Conservation (phyloP, 2,888 invertebrate genomes). For the Danaus chrysippus region DNA sequence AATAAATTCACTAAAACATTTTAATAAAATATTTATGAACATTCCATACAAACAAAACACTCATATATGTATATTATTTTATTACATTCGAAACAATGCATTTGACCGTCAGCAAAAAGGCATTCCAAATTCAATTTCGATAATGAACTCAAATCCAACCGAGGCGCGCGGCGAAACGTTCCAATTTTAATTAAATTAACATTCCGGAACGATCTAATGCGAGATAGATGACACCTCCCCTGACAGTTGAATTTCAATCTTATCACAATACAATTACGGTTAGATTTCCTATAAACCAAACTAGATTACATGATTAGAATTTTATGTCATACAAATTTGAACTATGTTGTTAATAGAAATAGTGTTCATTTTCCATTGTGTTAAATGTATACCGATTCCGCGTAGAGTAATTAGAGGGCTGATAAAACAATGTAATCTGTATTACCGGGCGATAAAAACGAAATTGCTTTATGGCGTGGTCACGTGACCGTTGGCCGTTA, state of each 20-base stretch:
- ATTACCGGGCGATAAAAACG: conserved; percentile 65
- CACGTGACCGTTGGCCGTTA: conserved; percentile 61
- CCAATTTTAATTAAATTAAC: conserved; percentile 75
- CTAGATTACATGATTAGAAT: conserved; percentile 37
- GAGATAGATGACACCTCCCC: conserved; percentile 38
- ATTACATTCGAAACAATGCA: conserved; percentile 12
- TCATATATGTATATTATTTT: neutral
- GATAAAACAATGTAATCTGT: conserved; percentile 73
- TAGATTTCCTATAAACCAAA: conserved; percentile 25
- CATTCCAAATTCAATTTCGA: conserved; percentile 55
- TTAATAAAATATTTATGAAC: too few relatives aligned
- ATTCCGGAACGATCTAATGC: conserved; percentile 57
- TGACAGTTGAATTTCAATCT: conserved; percentile 30
- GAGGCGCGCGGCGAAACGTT: conserved; percentile 65
- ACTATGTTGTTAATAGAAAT: conserved; percentile 36
- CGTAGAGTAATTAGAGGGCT: conserved; percentile 64
- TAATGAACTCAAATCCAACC: conserved; percentile 60
- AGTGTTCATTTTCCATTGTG: conserved; percentile 44
- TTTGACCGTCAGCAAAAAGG: conserved; percentile 24
- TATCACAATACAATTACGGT: conserved; percentile 30
- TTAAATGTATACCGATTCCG: conserved; percentile 49
- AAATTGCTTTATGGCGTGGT: conserved; percentile 65
- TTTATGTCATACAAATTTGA: conserved; percentile 12
- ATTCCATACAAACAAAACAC: neutral
- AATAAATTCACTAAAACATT: too few relatives aligned